Conservation (phyloP, 2,888 invertebrate species). For the Bombylius discolor region DNA sequence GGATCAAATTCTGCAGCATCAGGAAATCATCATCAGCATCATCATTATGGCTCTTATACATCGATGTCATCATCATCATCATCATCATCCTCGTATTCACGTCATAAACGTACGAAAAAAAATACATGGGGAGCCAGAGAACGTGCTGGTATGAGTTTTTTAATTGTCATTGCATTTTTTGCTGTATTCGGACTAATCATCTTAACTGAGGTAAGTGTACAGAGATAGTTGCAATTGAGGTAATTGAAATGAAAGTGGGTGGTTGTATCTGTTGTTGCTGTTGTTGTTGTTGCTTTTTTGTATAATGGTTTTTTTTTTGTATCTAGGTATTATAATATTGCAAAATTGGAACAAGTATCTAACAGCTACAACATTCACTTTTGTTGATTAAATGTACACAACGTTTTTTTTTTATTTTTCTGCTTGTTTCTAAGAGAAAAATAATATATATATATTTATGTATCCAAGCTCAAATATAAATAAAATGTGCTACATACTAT, state of each 20-base stretch:
- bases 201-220: constrained; percentile 55
- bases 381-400: background rate
- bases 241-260: too few species aligned
- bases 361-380: background rate
- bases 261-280: too few species aligned
- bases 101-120: constrained; percentile 30
- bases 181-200: constrained; percentile 78
- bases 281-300: too few species aligned
- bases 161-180: constrained; percentile 83
- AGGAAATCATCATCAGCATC: background rate
- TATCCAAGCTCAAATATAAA: too few species aligned
- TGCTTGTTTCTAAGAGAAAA: background rate
- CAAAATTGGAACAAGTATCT: too few species aligned
- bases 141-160: constrained; percentile 77
- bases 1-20: background rate
- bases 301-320: too few species aligned
- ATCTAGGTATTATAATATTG: too few species aligned
- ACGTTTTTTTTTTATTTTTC: background rate
- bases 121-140: constrained; percentile 43
- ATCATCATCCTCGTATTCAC: constrained; percentile 12
- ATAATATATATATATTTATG: background rate
- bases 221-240: too few species aligned
- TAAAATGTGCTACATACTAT: too few species aligned
- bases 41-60: background rate
- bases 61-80: constrained; percentile 13